phyloP scores from a whole-genome alignment of 2,797 vertebrate species.

The Enteromius treurensis region DNA sequence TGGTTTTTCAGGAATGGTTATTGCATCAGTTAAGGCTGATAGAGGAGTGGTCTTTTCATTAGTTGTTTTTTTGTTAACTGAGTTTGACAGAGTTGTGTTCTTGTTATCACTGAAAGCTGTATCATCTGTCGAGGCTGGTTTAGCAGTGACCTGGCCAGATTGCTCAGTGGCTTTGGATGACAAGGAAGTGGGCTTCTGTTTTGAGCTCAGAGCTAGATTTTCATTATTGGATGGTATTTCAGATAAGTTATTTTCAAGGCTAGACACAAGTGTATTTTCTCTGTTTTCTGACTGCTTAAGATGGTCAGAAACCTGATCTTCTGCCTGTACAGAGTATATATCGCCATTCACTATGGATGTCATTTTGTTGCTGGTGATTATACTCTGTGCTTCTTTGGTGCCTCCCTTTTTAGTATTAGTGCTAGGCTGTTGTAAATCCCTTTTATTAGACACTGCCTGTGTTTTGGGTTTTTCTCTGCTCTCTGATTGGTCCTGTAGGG shows the following conservation, averaged over 20 bases:
- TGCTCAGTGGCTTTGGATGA: background rate
- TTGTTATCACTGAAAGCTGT: background rate
- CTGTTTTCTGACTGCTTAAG: background rate
- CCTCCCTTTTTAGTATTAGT: background rate
- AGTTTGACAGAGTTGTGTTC: background rate
- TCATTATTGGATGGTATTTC: background rate
- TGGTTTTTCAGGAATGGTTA: background rate
- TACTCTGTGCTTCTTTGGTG: background rate
- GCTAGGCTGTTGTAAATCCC: background rate
- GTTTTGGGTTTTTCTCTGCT: background rate
- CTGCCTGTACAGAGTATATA: background rate
- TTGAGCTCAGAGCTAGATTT: background rate
- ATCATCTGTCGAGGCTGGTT: constrained; percentile 4
- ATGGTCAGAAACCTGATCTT: background rate
- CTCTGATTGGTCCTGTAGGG: background rate
- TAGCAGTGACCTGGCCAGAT: background rate
- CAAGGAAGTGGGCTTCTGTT: background rate
- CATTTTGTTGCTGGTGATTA: background rate
- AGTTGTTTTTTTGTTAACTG: background rate
- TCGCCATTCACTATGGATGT: background rate
- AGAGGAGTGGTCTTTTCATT: background rate
- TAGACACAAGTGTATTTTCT: background rate
- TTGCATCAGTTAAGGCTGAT: background rate
- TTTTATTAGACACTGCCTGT: background rate
- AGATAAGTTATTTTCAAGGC: background rate